These are phyloP conservation scores for Amphiprion clarkii DNA, from an alignment of 2,797 vertebrate species.

Conservation along the genomic window DNA sequence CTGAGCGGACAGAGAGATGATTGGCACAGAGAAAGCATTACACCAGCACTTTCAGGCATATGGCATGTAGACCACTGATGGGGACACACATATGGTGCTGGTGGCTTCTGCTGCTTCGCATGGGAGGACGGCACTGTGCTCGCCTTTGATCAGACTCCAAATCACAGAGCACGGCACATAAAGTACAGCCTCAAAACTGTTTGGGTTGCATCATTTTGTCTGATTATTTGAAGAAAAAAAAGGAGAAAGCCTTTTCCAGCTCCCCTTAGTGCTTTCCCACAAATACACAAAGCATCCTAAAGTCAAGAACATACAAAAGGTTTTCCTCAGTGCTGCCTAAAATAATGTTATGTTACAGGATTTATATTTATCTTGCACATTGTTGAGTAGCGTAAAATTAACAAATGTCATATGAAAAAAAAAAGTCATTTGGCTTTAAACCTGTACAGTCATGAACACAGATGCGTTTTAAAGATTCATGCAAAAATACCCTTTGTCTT, in stretches of 20 bases:
- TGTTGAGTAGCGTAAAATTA: not conserved
- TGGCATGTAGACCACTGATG: conserved; percentile 85
- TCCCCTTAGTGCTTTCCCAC: not conserved
- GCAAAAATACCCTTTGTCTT: not conserved
- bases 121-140: conserved; percentile 70
- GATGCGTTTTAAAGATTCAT: not conserved
- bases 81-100: conserved; percentile 83
- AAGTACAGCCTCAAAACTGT: conserved; percentile 64
- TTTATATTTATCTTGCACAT: not conserved
- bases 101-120: conserved; percentile 77
- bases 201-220: conserved; percentile 59
- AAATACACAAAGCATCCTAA: not conserved
- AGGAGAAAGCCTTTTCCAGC: not conserved
- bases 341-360: not conserved
- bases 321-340: not conserved
- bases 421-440: not conserved
- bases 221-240: conserved; percentile 34
- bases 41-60: conserved; percentile 85
- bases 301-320: not conserved
- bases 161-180: conserved; percentile 70
- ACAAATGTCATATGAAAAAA: not conserved
- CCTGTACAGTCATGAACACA: not conserved
- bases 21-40: conserved; percentile 80
- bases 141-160: conserved; percentile 81
- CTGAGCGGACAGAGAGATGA: conserved; percentile 66